Conservation (phyloP, 2,888 invertebrate genomes). For the Eupithecia tripunctaria region DNA sequence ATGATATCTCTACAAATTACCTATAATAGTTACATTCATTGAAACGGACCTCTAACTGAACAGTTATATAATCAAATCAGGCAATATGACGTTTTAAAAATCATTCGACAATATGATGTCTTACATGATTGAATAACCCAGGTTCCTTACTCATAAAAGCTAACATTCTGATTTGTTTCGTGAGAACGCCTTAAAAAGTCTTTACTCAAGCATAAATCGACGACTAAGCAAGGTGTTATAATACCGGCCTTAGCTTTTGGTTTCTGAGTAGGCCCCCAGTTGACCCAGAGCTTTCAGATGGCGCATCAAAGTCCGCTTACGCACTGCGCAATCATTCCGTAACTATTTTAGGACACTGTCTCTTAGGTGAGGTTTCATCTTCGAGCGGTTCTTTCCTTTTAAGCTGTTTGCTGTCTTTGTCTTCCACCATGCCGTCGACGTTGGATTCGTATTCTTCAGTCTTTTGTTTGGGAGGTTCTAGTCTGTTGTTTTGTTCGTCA, state of each 20-base stretch:
- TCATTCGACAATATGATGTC: not conserved
- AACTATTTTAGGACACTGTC: conserved; percentile 73
- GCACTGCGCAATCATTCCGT: conserved; percentile 62
- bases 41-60: not conserved
- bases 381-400: conserved; percentile 71
- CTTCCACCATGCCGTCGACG: conserved; percentile 56
- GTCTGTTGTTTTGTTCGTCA: conserved; percentile 55
- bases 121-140: conserved; percentile 33
- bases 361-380: conserved; percentile 72
- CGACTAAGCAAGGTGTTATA: no score
- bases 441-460: conserved; percentile 61
- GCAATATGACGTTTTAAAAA: not conserved
- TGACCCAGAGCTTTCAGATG: conserved; percentile 64
- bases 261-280: conserved; percentile 10
- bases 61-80: not conserved
- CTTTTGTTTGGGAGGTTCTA: conserved; percentile 56
- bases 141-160: conserved; percentile 18
- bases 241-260: no score
- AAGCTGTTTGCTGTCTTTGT: conserved; percentile 60
- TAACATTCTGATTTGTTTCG: no score
- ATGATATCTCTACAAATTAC: conserved; percentile 70
- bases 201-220: no score
- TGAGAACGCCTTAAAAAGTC: no score
- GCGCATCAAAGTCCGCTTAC: conserved; percentile 56
- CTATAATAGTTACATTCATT: conserved; percentile 49